phyloP scores from a whole-genome alignment of 2,113 vertebrate genomes.

The Plecturocebus donacophilus region DNA sequence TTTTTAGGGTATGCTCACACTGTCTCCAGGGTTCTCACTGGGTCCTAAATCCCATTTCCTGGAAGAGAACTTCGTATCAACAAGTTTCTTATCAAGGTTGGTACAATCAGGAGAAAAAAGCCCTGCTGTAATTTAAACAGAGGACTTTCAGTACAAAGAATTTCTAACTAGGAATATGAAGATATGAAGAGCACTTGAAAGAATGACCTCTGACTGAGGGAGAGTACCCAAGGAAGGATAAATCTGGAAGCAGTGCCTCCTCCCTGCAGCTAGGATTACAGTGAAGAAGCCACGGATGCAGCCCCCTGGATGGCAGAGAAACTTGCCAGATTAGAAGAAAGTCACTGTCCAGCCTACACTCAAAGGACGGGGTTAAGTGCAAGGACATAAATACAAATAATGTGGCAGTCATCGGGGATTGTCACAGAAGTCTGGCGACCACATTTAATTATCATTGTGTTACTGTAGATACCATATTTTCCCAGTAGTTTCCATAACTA shows the following conservation, averaged over 20 bases:
- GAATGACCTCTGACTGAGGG: background rate
- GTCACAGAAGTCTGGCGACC: too few relatives aligned
- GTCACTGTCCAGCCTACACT: background rate
- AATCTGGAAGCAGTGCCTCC: background rate
- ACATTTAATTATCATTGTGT: too few relatives aligned
- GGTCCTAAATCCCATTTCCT: background rate
- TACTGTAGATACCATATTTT: background rate
- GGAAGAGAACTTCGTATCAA: background rate
- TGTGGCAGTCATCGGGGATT: rapidly evolving
- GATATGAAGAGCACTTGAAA: background rate
- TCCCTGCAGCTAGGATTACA: too few relatives aligned
- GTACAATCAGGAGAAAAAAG: too few relatives aligned
- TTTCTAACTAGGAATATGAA: too few relatives aligned
- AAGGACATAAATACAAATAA: background rate
- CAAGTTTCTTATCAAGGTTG: too few relatives aligned
- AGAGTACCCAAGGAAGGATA: too few relatives aligned
- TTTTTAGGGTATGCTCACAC: background rate
- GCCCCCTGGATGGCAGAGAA: background rate
- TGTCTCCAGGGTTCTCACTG: background rate
- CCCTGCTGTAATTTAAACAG: too few relatives aligned
- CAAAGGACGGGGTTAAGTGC: background rate
- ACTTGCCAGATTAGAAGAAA: background rate
- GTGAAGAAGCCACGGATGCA: too few relatives aligned
- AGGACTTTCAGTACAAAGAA: background rate
- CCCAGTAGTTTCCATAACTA: background rate